Evolutionary conservation across 2,888 invertebrate species (phyloP), one percentile per base, ranked within the genome.

Genomic region (Lissocephala sabroskyi): DNA sequence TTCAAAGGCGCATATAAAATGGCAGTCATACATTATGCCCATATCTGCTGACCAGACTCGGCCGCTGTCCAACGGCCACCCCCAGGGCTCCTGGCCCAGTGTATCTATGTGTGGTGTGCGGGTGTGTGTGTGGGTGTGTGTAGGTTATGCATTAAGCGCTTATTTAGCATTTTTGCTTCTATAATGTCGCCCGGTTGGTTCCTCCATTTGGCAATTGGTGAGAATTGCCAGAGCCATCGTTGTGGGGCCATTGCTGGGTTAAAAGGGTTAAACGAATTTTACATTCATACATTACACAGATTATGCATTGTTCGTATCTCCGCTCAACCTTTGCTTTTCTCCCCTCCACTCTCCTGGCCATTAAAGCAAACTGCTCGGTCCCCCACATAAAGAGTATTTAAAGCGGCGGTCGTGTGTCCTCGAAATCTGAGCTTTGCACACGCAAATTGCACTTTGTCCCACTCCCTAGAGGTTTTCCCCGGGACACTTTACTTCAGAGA

Each of bases 1-100:
- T 76, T 74, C 73, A 74, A 78, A 74, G 79, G 71, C 67, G 62
- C 54, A 60, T 58, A 63, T 59, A 64, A 64, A 64, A 64, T 64
- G 59, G 61, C 68, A 68, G 75, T 77, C 75, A 75, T 75, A 75
- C 77, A 75, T 76, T 75, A 76, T 70, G 79, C 56, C 78, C 71
- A 78, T 73, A 73, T 73, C 71, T 78, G n/a, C n/a, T n/a, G 73
- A 45, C 51, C 40, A 49, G 52, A 49, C 19, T 43, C 35, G 17
- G 49, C 45, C 45, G 26, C 17, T 29, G 29, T 7, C 41, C 41
- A 29, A 3, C 18, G 5, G 6, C 16, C 17, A 4, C 3, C 2
- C 30, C 3, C 19, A n/a, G 11, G 13, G n/a, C 18, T 5, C n/a
- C 17, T 13, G n/a, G 0, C 2, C 17, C 9, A 6, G 42, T 32